Percentiles rank a stretch among this genome's conserved stretches.
Evolutionary conservation across 2,797 vertebrate genomes (phyloP).

Genomic region (Hypotaenidia okinawae): DNA sequence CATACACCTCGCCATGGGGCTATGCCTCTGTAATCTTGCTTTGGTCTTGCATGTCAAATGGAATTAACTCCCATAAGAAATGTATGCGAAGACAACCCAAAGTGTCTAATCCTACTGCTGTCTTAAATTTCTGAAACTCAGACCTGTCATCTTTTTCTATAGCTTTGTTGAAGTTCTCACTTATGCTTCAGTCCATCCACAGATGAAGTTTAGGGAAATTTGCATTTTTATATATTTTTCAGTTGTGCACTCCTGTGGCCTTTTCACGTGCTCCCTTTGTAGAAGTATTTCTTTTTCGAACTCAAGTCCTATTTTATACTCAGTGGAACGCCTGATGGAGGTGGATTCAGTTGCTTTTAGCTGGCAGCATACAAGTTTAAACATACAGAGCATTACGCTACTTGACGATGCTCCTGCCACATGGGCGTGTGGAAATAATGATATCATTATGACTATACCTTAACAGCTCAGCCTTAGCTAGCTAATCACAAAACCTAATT

Average conservation of each 20-base stretch:
- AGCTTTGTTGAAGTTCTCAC: constrained; percentile 83
- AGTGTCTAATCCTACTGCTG: constrained; percentile 96
- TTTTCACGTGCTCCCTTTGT: constrained; percentile 73
- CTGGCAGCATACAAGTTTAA: not conserved
- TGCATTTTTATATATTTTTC: constrained; percentile 80
- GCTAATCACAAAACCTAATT: constrained; percentile 78
- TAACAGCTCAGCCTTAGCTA: constrained; percentile 65
- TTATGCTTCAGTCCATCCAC: constrained; percentile 78
- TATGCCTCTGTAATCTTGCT: constrained; percentile 97
- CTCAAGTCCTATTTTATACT: constrained; percentile 54
- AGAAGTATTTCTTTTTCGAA: not conserved
- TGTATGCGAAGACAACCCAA: constrained; percentile 97
- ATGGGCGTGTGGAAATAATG: constrained; percentile 56
- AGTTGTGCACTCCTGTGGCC: constrained; percentile 69
- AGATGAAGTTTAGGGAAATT: constrained; percentile 81
- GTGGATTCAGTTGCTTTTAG: constrained; percentile 32
- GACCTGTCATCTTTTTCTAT: constrained; percentile 93
- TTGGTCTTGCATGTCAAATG: constrained; percentile 99
- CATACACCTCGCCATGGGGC: constrained; percentile 97
- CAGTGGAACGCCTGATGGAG: constrained; percentile 44
- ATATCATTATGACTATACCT: constrained; percentile 69
- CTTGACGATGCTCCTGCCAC: constrained; percentile 7
- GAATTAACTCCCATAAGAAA: constrained; percentile 99
- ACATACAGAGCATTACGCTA: not conserved
- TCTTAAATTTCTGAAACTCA: constrained; percentile 98